Evolutionary conservation across 2,888 invertebrate genomes (phyloP).

Genomic region (Serrognathus titanus): DNA sequence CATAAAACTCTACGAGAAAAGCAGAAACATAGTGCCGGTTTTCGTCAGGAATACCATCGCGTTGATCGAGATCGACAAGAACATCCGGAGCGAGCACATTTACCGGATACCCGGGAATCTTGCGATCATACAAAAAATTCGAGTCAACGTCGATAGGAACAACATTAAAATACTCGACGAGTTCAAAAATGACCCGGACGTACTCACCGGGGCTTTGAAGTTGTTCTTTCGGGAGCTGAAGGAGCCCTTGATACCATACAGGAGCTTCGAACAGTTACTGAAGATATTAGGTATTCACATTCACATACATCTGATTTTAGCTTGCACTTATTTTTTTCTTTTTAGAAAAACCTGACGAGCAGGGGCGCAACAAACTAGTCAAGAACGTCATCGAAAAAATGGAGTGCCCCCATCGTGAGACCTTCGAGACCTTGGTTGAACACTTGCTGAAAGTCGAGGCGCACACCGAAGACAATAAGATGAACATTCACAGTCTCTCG

Average conservation of each 20-base stretch:
- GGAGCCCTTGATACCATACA: conserved; percentile 82
- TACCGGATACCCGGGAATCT: conserved; percentile 92
- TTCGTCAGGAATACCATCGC: conserved; percentile 79
- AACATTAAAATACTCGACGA: conserved; percentile 41
- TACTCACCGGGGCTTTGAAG: conserved; percentile 87
- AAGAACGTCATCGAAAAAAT: conserved; percentile 53
- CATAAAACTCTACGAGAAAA: conserved; percentile 64
- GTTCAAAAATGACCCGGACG: conserved; percentile 82
- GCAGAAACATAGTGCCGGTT: conserved; percentile 64
- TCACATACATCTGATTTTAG: not conserved
- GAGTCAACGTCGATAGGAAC: conserved; percentile 64
- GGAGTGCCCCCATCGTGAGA: conserved; percentile 75
- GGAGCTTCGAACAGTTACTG: conserved; percentile 36
- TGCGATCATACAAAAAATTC: conserved; percentile 83
- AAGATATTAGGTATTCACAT: conserved; percentile 26
- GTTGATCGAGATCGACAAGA: conserved; percentile 73
- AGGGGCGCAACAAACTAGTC: conserved; percentile 8
- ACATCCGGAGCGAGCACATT: conserved; percentile 64
- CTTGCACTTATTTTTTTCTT: not conserved
- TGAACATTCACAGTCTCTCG: conserved; percentile 83
- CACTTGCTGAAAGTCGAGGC: conserved; percentile 80
- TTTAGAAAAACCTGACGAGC: conserved; percentile 4
- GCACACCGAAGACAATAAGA: conserved; percentile 73
- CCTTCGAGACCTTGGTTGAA: conserved; percentile 72
- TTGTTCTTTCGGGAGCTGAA: conserved; percentile 92